These are phyloP conservation scores for Dendrolimus pini DNA, from an alignment of 2,888 invertebrate species.

Conservation along the genomic window DNA sequence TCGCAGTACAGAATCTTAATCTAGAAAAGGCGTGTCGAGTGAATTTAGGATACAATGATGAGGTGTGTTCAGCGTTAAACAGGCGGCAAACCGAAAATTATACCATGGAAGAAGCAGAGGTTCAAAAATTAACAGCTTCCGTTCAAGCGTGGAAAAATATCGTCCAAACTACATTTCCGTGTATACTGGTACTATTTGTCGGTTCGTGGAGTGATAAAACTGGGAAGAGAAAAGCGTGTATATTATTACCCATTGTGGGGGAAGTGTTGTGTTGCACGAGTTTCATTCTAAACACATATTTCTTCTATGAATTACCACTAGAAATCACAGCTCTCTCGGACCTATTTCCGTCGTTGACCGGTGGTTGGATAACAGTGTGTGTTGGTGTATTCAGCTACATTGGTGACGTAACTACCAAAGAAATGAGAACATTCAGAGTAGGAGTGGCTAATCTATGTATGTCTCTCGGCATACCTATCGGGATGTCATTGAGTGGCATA, in stretches of 20 bases:
- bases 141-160: slow-evolving; percentile 77
- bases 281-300: slow-evolving; percentile 74
- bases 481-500: slow-evolving; percentile 75
- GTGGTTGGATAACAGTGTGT: slow-evolving; percentile 77
- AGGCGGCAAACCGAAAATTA: slow-evolving; percentile 83
- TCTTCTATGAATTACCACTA: slow-evolving; percentile 75
- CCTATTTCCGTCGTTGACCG: slow-evolving; percentile 73
- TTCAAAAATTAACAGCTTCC: slow-evolving; percentile 76
- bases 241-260: slow-evolving; percentile 74
- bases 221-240: slow-evolving; percentile 75
- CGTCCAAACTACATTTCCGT: slow-evolving; percentile 74
- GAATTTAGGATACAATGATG: slow-evolving; percentile 83
- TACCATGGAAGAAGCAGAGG: slow-evolving; percentile 79
- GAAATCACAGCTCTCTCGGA: slow-evolving; percentile 75
- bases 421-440: slow-evolving; percentile 78
- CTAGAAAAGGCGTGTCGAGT: slow-evolving; percentile 91
- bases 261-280: slow-evolving; percentile 71
- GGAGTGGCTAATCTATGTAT: slow-evolving; percentile 79
- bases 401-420: slow-evolving; percentile 76
- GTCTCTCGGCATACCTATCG: slow-evolving; percentile 78
- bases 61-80: slow-evolving; percentile 85
- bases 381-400: slow-evolving; percentile 80
- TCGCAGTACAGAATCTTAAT: slow-evolving; percentile 90
- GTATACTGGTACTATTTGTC: slow-evolving; percentile 73
- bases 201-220: slow-evolving; percentile 81